Base-by-base conservation (phyloP, 2,113 vertebrate genomes). In the Baryphthengus martii region DNA sequence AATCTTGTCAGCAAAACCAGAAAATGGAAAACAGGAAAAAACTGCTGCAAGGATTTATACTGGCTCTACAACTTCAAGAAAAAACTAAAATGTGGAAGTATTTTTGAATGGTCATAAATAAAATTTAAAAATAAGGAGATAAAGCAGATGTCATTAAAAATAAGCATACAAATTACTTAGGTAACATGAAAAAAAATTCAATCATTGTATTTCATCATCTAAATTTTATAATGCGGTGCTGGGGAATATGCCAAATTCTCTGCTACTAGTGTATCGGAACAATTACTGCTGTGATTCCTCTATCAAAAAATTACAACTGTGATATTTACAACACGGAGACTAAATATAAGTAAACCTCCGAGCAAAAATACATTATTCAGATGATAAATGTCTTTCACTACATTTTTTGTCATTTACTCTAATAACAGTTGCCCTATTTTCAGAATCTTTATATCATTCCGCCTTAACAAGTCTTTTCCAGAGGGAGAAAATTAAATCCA, bases 321-420 rank as follows among this genome's bases (percentile, higher is more conserved):
- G 88, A 67, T 93, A 96, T 94, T 97, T 96, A 77, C 87, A 93
- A 86, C 74, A 93, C 2, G 1, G 44, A 93, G 31, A 52, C 87
- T 84, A 94, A 96, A 92, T 73, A 92, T 82, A 95, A 88, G 81
- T 71, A 95, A 93, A 76, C 50, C 88, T 82, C 44, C 40, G 77
- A 96, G 65, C 74, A 93, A 94, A 96, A 94, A 89, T 66, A 74
- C 23, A 92, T 95, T 95, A 94, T 92, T 96, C 83, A 88, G 83
- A 92, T 89, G 29, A 89, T 72, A 68, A 89, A 78, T 76, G 59
- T 47, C 66, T 94, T 90, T 73, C 65, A 89, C 33, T 86, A 86
- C 3, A 44, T 52, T 90, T 95, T 95, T 89, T 89, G 79, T 73
- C 78, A 75, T 85, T 94, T 94, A 73, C 89, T 95, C 76, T 95